Conservation (phyloP, 1,140 invertebrate species). For the Lamellibrachia luymesi region DNA sequence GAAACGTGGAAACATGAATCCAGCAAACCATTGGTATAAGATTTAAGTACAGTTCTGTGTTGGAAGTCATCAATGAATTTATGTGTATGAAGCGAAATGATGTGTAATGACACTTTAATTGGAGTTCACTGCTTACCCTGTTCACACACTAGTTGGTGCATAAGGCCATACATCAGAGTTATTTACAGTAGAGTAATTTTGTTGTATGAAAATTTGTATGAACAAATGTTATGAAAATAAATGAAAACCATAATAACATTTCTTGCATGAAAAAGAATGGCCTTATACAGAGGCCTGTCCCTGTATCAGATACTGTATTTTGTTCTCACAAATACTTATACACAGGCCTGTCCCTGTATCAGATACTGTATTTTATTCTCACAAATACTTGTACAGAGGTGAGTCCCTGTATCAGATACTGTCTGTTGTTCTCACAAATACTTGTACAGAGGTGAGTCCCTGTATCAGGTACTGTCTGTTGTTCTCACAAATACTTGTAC, state of each 20-base stretch:
- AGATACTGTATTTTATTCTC: background rate
- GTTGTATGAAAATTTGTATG: too few relatives aligned
- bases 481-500: background rate
- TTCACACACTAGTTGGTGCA: background rate
- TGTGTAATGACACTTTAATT: background rate
- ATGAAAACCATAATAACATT: background rate
- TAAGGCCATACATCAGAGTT: background rate
- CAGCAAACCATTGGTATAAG: too few relatives aligned
- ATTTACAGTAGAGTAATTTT: too few relatives aligned
- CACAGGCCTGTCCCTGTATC: background rate
- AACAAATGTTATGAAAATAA: too few relatives aligned
- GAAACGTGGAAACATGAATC: background rate
- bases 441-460: background rate
- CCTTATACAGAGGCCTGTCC: background rate
- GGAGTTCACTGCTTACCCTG: background rate
- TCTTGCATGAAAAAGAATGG: background rate
- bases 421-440: background rate
- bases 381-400: background rate
- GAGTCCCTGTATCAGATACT: background rate
- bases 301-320: background rate
- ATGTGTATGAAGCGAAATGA: background rate
- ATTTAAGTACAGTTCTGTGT: background rate
- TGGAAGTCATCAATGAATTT: background rate
- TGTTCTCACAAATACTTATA: background rate
- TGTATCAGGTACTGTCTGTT: background rate